These are phyloP conservation scores for Eupelmus urozonus DNA, from an alignment of 2,888 invertebrate species.

Conservation along the genomic window DNA sequence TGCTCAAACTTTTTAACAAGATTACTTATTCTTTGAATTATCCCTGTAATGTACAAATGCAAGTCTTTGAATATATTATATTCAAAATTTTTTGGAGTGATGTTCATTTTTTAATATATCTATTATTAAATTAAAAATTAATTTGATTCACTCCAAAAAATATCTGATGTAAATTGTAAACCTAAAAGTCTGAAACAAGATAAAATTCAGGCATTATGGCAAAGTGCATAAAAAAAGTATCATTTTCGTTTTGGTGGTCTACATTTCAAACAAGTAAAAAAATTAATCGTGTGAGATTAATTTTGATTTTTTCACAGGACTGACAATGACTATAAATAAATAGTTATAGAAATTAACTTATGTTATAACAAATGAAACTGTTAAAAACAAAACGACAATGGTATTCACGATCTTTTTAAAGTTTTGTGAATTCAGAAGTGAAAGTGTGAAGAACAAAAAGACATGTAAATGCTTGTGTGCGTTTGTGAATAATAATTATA, in stretches of 20 bases:
- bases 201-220: conserved; percentile 42
- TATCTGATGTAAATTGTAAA: conserved; percentile 52
- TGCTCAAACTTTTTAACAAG: conserved; percentile 45
- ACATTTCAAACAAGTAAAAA: neutral
- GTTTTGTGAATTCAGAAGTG: conserved; percentile 35
- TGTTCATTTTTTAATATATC: conserved; percentile 6
- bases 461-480: conserved; percentile 38
- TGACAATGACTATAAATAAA: neutral
- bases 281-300: neutral
- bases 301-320: neutral
- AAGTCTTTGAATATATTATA: conserved; percentile 50
- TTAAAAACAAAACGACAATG: conserved; percentile 19
- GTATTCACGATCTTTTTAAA: conserved; percentile 19
- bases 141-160: conserved; percentile 49
- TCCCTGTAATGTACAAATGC: conserved; percentile 58
- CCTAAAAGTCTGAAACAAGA: conserved; percentile 52
- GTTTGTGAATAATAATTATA: conserved; percentile 52
- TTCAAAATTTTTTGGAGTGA: conserved; percentile 55
- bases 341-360: conserved; percentile 14
- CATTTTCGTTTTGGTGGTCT: conserved; percentile 48
- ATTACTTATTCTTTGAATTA: conserved; percentile 50
- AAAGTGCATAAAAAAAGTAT: conserved; percentile 28
- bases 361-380: neutral
- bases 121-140: conserved; percentile 6
- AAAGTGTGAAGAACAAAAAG: conserved; percentile 39